phyloP scores from a whole-genome alignment of 2,797 vertebrate species.

The Pseudochirops corinnae region DNA sequence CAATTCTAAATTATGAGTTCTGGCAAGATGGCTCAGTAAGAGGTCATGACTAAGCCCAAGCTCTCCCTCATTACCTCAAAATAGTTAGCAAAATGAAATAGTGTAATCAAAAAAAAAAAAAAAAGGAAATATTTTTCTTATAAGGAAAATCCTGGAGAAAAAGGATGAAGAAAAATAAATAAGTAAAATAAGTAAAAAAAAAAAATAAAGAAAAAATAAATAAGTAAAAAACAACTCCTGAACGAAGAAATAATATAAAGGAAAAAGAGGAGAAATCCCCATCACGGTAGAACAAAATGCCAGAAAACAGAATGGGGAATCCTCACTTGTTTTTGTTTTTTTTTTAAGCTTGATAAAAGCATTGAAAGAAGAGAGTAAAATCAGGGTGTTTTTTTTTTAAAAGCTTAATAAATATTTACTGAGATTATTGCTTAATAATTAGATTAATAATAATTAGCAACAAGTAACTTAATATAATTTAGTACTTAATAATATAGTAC shows the following conservation, averaged over 20 bases:
- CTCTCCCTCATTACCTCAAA: background rate
- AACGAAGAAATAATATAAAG: background rate
- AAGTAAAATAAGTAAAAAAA: too few relatives aligned
- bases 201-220: background rate
- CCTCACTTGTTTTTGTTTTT: background rate
- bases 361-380: background rate
- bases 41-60: background rate
- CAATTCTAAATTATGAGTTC: background rate
- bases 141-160: background rate
- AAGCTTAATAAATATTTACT: too few relatives aligned
- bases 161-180: background rate
- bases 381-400: background rate
- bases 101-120: background rate
- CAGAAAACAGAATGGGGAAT: background rate
- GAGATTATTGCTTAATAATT: too few relatives aligned
- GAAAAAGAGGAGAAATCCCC: background rate
- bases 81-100: background rate
- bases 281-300: background rate
- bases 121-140: background rate
- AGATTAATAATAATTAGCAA: too few relatives aligned
- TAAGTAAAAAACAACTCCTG: background rate
- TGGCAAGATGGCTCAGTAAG: background rate
- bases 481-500: too few relatives aligned
- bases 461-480: too few relatives aligned
- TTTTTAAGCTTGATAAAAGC: background rate